Evolutionary conservation across 2,113 vertebrate species (phyloP).

Genomic region (Pachycephala philippinensis): DNA sequence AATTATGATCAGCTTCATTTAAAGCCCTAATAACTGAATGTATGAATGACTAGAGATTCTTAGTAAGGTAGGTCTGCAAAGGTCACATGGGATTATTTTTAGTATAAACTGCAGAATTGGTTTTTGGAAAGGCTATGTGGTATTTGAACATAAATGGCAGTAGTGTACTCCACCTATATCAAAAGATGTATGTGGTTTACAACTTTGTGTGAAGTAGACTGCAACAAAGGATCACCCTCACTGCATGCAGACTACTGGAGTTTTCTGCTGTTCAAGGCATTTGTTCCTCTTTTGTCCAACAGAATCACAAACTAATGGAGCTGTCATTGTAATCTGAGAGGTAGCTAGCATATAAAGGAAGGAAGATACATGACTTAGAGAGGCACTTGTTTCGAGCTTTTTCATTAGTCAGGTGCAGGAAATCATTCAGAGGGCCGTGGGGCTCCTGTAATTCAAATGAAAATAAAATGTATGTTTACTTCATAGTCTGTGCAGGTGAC

Average conservation of each 20-base stretch:
- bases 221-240: not conserved
- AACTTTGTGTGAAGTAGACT: not conserved
- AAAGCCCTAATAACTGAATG: not conserved
- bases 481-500: not conserved
- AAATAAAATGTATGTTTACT: not conserved
- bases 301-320: not conserved
- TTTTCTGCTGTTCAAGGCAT: not conserved
- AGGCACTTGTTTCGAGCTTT: not conserved
- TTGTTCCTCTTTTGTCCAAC: not conserved
- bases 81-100: not conserved
- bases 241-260: not conserved
- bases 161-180: not conserved
- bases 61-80: not conserved
- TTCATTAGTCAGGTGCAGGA: not conserved
- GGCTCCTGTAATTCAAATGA: not conserved
- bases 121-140: not conserved
- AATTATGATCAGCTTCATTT: not conserved
- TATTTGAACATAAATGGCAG: not conserved
- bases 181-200: not conserved
- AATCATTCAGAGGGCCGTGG: not conserved
- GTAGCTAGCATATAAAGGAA: not conserved
- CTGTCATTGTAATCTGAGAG: not conserved
- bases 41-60: not conserved
- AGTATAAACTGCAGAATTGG: not conserved
- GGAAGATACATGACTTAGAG: not conserved